These are phyloP conservation scores for Caenorhabditis sp. DNA, from an alignment of 2,888 invertebrate species.

Conservation along the genomic window DNA sequence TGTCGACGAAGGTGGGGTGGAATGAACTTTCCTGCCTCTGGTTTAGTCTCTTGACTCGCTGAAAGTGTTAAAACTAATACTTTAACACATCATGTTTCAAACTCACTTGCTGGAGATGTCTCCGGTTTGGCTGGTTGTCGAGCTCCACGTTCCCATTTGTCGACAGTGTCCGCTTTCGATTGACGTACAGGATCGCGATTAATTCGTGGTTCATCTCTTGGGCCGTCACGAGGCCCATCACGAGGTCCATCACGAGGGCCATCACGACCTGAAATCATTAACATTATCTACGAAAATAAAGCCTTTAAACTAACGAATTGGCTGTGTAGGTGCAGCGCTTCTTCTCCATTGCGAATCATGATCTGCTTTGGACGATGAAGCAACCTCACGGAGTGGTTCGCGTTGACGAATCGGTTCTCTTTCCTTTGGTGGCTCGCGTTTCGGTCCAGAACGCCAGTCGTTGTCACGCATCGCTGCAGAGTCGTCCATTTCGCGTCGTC, in stretches of 20 bases:
- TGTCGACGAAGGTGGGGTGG: slow-evolving; percentile 16
- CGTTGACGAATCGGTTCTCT: slow-evolving; percentile 9
- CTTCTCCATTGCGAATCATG: slow-evolving; percentile 25
- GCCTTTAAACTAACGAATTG: slow-evolving; percentile 1
- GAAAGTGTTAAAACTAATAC: too few relatives aligned
- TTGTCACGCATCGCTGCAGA: slow-evolving; percentile 47
- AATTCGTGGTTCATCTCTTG: background rate
- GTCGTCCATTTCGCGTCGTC: slow-evolving; percentile 31
- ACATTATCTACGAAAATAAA: background rate
- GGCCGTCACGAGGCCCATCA: background rate
- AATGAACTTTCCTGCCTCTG: slow-evolving; percentile 16
- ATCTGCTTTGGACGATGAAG: slow-evolving; percentile 20
- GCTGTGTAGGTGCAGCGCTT: slow-evolving; percentile 3
- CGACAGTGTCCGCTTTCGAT: slow-evolving; percentile 33
- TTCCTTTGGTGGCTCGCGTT: slow-evolving; percentile 16
- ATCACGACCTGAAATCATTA: slow-evolving; percentile 3
- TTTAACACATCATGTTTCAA: too few relatives aligned
- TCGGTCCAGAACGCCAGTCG: slow-evolving; percentile 43
- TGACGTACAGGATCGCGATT: background rate
- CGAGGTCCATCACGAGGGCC: slow-evolving; percentile 11
- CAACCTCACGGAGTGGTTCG: slow-evolving; percentile 26
- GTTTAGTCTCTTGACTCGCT: background rate
- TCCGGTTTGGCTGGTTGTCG: slow-evolving; percentile 12
- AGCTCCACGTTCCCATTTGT: slow-evolving; percentile 29
- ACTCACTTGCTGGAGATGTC: slow-evolving; percentile 8